Percentiles rank a stretch among this genome's conserved stretches.
Conservation (phyloP, 1,140 invertebrate genomes). For the Propsilocerus akamusi region DNA sequence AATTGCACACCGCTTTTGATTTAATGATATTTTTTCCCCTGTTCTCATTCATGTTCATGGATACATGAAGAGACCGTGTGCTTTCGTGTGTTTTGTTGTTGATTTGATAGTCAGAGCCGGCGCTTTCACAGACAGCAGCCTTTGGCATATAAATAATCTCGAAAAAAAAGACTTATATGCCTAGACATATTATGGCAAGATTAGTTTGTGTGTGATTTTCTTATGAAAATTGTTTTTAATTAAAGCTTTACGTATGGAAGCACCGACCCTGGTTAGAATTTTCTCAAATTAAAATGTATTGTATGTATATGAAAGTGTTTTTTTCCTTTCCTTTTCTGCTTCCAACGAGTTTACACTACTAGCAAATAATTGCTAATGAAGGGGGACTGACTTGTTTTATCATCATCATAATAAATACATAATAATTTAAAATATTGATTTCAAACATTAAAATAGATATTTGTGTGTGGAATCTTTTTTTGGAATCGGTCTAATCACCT, state of each 20-base stretch:
- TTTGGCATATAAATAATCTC: too few species aligned
- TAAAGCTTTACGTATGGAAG: background rate
- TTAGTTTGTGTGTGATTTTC: background rate
- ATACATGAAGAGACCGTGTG: too few species aligned
- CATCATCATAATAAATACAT: slow-evolving; percentile 4
- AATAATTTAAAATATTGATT: slow-evolving; percentile 4
- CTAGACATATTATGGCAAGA: too few species aligned
- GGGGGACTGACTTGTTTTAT: slow-evolving; percentile 1
- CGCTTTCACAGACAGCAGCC: too few species aligned
- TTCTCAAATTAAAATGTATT: background rate
- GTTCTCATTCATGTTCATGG: too few species aligned
- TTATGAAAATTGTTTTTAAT: background rate
- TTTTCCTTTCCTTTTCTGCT: background rate
- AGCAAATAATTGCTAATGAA: slow-evolving; percentile 3
- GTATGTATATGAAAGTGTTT: background rate
- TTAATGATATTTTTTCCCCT: too few species aligned
- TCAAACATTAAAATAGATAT: slow-evolving; percentile 4
- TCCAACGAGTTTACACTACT: background rate
- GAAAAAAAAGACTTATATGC: too few species aligned
- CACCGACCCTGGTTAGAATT: background rate
- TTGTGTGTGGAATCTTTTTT: too few species aligned
- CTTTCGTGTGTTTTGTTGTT: too few species aligned
- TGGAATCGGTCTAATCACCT: too few species aligned
- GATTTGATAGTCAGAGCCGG: too few species aligned
- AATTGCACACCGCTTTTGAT: too few species aligned